Conservation (phyloP, 2,797 vertebrate species). For the Cryptoblepharus egeriae region DNA sequence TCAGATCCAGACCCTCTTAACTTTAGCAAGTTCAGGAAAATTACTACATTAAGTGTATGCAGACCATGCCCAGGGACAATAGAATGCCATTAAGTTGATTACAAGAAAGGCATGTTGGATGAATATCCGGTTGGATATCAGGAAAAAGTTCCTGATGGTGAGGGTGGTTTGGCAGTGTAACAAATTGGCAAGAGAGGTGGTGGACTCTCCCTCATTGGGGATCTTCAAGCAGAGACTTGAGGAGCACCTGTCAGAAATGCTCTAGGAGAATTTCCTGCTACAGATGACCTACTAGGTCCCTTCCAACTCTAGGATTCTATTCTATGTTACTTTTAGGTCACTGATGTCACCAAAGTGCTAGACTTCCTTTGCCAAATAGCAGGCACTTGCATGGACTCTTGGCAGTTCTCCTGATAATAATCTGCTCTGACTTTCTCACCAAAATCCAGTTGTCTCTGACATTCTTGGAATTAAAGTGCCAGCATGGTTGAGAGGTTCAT, state of each 20-base stretch:
- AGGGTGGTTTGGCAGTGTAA: too few species aligned
- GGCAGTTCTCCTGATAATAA: not conserved
- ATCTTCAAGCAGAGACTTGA: too few species aligned
- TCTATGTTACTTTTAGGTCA: not conserved
- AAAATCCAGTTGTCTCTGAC: constrained; percentile 3
- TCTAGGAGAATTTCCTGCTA: too few species aligned
- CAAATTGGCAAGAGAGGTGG: too few species aligned
- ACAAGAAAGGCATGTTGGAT: not conserved
- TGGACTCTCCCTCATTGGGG: too few species aligned
- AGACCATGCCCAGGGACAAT: not conserved
- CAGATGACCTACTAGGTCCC: too few species aligned
- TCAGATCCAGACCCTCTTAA: not conserved
- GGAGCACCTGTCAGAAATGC: too few species aligned
- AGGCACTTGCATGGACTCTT: not conserved
- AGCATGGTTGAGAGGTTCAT: constrained; percentile 37
- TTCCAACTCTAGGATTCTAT: too few species aligned
- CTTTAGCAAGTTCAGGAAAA: not conserved
- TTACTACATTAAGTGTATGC: too few species aligned
- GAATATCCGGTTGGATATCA: too few species aligned
- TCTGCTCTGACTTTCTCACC: constrained; percentile 17
- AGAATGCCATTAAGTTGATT: not conserved
- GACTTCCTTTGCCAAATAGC: not conserved
- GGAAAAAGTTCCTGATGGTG: too few species aligned
- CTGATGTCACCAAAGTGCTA: not conserved
- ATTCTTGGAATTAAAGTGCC: constrained; percentile 26